A percentile compares a stretch with the other conserved stretches of the same genome.
phyloP scores from a whole-genome alignment of 53 echinoderm and acorn worm species.

The Apostichopus leukothele region DNA sequence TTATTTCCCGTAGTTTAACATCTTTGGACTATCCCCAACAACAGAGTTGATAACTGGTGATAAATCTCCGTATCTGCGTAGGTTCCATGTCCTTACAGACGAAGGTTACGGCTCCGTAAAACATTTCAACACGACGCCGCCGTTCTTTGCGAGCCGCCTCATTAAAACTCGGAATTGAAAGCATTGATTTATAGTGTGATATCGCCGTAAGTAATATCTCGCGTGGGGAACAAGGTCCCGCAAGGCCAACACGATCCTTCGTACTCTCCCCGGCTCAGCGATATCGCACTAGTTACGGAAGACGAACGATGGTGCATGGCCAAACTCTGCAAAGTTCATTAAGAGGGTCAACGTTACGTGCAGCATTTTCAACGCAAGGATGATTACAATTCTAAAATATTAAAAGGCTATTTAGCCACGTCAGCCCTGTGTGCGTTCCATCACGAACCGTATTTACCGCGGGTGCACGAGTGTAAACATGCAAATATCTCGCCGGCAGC shows the following conservation, averaged over 20 bases:
- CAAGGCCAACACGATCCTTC: slow-evolving; percentile 13
- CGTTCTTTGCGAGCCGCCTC: slow-evolving; percentile 46
- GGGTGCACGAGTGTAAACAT: slow-evolving; percentile 44
- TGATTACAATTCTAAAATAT: not conserved
- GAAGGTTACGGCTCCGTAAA: slow-evolving; percentile 34
- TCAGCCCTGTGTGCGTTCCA: slow-evolving; percentile 38
- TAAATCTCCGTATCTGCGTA: not conserved
- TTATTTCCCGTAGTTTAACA: too few relatives aligned
- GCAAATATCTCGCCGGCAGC: slow-evolving; percentile 37
- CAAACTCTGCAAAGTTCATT: slow-evolving; percentile 26
- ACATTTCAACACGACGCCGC: slow-evolving; percentile 42
- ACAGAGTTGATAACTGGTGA: not conserved
- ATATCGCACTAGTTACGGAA: slow-evolving; percentile 6
- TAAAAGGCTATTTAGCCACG: slow-evolving; percentile 39
- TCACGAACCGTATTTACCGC: slow-evolving; percentile 31
- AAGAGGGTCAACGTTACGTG: slow-evolving; percentile 26
- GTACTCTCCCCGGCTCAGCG: not conserved
- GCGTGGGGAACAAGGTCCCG: slow-evolving; percentile 38
- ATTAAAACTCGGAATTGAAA: slow-evolving; percentile 32
- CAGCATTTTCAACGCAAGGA: too few relatives aligned
- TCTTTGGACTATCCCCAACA: not conserved
- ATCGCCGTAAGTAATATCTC: slow-evolving; percentile 35
- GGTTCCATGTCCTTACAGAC: slow-evolving; percentile 7
- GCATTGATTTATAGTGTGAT: slow-evolving; percentile 43
- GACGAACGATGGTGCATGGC: slow-evolving; percentile 17